Percentiles rank a stretch among this genome's conserved stretches.
Conservation (phyloP, 2,888 invertebrate species). For the Caenorhabditis auriculariae region DNA sequence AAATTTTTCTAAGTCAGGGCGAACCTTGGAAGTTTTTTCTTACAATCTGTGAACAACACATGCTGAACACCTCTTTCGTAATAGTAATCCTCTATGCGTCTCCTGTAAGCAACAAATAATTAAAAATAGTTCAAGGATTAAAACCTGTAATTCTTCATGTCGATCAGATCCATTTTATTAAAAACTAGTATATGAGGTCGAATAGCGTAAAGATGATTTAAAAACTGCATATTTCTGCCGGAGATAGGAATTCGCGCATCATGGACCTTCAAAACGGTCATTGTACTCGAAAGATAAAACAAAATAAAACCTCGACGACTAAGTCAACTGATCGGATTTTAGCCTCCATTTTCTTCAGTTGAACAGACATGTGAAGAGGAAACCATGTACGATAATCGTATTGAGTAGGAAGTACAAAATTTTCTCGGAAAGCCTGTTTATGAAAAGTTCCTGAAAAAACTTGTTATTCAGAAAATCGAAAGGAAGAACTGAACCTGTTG, state of each 20-base stretch:
- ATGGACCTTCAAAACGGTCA: constrained; percentile 46
- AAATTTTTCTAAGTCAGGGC: background rate
- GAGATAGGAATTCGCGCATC: constrained; percentile 62
- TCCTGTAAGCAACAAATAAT: constrained; percentile 25
- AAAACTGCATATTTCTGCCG: constrained; percentile 61
- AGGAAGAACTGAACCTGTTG: too few species aligned
- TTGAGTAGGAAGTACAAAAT: constrained; percentile 29
- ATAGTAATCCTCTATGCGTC: constrained; percentile 56
- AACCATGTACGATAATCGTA: constrained; percentile 47
- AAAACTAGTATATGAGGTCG: constrained; percentile 60
- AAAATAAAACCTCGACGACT: constrained; percentile 46
- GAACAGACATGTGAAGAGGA: constrained; percentile 60
- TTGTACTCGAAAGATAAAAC: background rate
- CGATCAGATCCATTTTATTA: constrained; percentile 62
- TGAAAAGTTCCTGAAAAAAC: too few species aligned
- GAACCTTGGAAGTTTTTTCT: constrained; percentile 34
- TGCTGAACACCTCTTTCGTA: constrained; percentile 43
- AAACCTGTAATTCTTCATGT: constrained; percentile 54
- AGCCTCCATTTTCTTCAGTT: constrained; percentile 59
- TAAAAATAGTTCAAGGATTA: background rate
- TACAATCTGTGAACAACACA: constrained; percentile 61
- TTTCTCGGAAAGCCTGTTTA: constrained; percentile 25
- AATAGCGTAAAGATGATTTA: constrained; percentile 45
- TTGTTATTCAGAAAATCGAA: too few species aligned
- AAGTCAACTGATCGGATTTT: constrained; percentile 57